phyloP scores from a whole-genome alignment of 1,140 invertebrate genomes.

The Diachasmimorpha longicaudata region DNA sequence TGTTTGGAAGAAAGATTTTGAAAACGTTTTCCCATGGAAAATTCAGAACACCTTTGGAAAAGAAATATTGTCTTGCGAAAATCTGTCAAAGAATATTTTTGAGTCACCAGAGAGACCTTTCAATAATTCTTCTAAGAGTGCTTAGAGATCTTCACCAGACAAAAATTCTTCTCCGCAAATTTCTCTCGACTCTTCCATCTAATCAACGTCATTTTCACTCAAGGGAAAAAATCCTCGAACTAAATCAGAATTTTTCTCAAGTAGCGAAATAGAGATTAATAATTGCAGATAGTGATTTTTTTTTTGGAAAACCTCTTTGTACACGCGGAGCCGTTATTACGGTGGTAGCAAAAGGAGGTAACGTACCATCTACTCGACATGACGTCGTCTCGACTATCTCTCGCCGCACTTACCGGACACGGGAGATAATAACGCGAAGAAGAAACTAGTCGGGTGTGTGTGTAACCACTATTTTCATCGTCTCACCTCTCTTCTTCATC shows the following conservation, averaged over 20 bases:
- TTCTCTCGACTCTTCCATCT: no score
- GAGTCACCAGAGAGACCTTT: no score
- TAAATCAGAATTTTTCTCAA: neutral
- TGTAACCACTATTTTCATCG: conserved; percentile 3
- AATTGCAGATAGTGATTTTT: neutral
- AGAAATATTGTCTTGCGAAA: no score
- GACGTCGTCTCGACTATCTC: conserved; percentile 35
- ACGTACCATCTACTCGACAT: conserved; percentile 25
- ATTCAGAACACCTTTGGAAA: no score
- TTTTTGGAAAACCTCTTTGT: neutral
- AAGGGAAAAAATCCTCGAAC: neutral
- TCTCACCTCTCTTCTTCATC: conserved; percentile 9
- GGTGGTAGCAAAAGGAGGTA: conserved; percentile 11
- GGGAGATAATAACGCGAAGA: conserved; percentile 42
- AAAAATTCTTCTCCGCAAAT: no score
- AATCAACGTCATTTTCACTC: no score
- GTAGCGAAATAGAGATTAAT: neutral
- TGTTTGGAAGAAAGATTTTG: no score
- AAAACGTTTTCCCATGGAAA: no score
- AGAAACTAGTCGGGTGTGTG: conserved; percentile 39
- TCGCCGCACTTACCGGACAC: conserved; percentile 36
- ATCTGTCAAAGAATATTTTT: no score
- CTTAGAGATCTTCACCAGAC: no score
- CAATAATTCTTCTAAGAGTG: no score
- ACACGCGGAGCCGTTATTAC: conserved; percentile 10